These are phyloP conservation scores for Hydrotaea diabolus DNA, from an alignment of 2,888 invertebrate genomes.

Conservation along the genomic window DNA sequence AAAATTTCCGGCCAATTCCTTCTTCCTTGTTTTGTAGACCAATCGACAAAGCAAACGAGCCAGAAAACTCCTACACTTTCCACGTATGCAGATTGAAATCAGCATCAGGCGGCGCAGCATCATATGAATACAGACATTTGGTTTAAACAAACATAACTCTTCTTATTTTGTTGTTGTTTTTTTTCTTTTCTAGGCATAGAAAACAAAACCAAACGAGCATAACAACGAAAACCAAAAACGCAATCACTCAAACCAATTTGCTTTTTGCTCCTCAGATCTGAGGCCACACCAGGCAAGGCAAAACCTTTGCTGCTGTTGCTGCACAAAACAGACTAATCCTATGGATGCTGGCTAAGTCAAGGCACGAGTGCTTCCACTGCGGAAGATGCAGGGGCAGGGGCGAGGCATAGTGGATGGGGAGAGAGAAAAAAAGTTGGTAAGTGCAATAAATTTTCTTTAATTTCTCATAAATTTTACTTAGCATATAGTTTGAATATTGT, in stretches of 20 bases:
- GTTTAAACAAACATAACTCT: conserved; percentile 65
- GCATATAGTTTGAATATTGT: conserved; percentile 72
- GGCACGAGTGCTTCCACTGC: neutral
- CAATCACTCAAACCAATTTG: conserved; percentile 67
- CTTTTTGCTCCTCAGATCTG: conserved; percentile 29
- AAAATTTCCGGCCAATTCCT: conserved; percentile 28
- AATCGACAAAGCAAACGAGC: neutral
- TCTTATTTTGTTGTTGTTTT: conserved; percentile 46
- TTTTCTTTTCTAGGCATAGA: neutral
- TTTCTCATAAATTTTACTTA: conserved; percentile 79
- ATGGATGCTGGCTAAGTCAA: neutral
- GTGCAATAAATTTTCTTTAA: conserved; percentile 78
- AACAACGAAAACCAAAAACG: conserved; percentile 39
- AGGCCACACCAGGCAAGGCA: neutral
- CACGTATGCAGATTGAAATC: conserved; percentile 60
- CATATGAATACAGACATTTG: conserved; percentile 48
- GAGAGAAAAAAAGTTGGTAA: conserved; percentile 58
- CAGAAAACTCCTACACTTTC: conserved; percentile 55
- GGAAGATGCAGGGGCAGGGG: neutral
- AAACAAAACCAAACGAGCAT: conserved; percentile 6
- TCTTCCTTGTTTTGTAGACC: conserved; percentile 45
- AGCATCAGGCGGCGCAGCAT: conserved; percentile 33
- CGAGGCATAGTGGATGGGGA: neutral
- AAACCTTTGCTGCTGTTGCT: neutral
- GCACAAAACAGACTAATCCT: neutral